Conservation (phyloP, 2,888 invertebrate genomes). For the Drosophila merina region DNA sequence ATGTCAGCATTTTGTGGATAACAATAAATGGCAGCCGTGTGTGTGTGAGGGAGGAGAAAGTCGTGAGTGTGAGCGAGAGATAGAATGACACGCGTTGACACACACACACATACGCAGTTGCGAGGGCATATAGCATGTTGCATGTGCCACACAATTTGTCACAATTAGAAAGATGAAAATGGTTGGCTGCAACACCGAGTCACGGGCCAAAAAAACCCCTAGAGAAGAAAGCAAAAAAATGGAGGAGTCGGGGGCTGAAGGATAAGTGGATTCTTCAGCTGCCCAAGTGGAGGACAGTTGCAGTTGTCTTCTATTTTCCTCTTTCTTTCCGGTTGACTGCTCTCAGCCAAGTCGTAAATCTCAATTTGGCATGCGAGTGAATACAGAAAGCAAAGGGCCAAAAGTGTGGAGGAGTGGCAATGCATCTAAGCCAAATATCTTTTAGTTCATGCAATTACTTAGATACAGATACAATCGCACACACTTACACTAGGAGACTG, state of each 20-base stretch:
- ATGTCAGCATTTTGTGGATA: constrained; percentile 47
- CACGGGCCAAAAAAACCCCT: constrained; percentile 38
- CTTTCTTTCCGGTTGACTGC: constrained; percentile 21
- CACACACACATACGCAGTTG: constrained; percentile 3
- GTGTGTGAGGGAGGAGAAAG: constrained; percentile 1
- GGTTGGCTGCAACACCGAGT: constrained; percentile 38
- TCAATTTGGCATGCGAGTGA: constrained; percentile 59
- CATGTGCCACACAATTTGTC: constrained; percentile 62
- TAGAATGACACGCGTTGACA: constrained; percentile 37
- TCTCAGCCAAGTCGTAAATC: constrained; percentile 63
- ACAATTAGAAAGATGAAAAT: constrained; percentile 59
- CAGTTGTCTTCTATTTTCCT: constrained; percentile 12
- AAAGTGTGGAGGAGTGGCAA: not conserved
- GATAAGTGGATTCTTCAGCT: constrained; percentile 29
- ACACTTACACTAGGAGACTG: constrained; percentile 7
- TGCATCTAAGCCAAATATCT: constrained; percentile 30
- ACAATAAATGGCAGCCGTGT: constrained; percentile 45
- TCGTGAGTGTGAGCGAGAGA: constrained; percentile 2
- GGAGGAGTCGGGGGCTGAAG: not conserved
- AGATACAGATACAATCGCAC: constrained; percentile 16
- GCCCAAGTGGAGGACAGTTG: constrained; percentile 22
- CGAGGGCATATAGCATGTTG: constrained; percentile 28
- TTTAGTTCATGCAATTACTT: constrained; percentile 21
- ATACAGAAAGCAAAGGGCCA: constrained; percentile 7
- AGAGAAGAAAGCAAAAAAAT: constrained; percentile 12